Conservation (phyloP, 2,797 vertebrate species). For the Rhodeus uyekii region DNA sequence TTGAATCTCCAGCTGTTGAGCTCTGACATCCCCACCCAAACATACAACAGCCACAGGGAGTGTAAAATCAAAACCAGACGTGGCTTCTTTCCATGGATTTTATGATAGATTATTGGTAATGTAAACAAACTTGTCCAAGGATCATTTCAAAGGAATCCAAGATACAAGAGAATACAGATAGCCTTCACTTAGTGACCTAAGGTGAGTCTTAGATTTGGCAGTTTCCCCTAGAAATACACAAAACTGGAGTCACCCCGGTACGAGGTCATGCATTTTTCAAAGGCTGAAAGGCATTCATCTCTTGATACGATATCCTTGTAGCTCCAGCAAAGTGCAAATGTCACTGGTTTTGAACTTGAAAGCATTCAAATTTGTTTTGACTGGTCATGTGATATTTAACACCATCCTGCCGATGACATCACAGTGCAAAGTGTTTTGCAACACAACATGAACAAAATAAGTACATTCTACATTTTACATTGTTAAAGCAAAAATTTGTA, state of each 20-base stretch:
- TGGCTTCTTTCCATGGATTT: slow-evolving; percentile 22
- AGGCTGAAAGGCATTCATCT: slow-evolving; percentile 58
- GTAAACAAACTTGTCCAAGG: slow-evolving; percentile 47
- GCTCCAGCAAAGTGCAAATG: slow-evolving; percentile 43
- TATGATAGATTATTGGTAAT: slow-evolving; percentile 42
- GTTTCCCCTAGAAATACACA: slow-evolving; percentile 60
- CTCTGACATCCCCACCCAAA: slow-evolving; percentile 47
- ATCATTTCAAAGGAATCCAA: slow-evolving; percentile 19
- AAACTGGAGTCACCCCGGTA: slow-evolving; percentile 54
- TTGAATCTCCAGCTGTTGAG: slow-evolving; percentile 46
- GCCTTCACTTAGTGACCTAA: slow-evolving; percentile 32
- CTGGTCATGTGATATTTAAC: slow-evolving; percentile 52
- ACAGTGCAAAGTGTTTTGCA: not conserved
- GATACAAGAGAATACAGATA: slow-evolving; percentile 21
- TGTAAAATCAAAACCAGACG: slow-evolving; percentile 60
- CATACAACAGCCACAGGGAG: slow-evolving; percentile 52
- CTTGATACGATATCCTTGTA: slow-evolving; percentile 65
- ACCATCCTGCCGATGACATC: slow-evolving; percentile 20
- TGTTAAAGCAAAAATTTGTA: too few species aligned
- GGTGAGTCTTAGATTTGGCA: slow-evolving; percentile 53
- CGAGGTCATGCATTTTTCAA: slow-evolving; percentile 51
- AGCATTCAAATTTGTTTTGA: slow-evolving; percentile 60
- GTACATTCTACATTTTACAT: not conserved
- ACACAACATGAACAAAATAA: not conserved
- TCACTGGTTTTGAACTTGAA: slow-evolving; percentile 59